Conservation (phyloP, 2,797 vertebrate species). For the Lutjanus campechanus region DNA sequence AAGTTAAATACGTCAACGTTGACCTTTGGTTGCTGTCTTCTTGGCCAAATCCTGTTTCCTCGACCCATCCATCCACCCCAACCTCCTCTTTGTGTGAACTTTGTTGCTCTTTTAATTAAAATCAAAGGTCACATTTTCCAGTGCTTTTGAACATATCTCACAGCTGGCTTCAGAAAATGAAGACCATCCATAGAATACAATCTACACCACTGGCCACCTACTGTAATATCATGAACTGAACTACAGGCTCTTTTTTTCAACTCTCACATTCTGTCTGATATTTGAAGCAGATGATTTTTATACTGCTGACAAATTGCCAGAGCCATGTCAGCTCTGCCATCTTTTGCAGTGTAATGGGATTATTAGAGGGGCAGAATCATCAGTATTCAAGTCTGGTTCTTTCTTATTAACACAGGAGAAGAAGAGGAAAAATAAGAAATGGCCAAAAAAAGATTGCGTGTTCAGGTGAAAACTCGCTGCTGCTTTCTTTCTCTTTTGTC, state of each 20-base stretch:
- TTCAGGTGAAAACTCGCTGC: not conserved
- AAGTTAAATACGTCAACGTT: too few species aligned
- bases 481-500: not conserved
- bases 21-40: too few species aligned
- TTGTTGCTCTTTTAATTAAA: too few species aligned
- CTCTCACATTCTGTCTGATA: slow-evolving; percentile 10
- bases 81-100: too few species aligned
- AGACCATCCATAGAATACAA: not conserved
- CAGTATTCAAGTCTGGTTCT: slow-evolving; percentile 26
- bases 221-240: not conserved
- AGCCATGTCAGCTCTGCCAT: slow-evolving; percentile 8
- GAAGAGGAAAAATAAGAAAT: not conserved
- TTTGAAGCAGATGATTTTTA: slow-evolving; percentile 28
- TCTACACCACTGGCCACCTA: not conserved
- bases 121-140: not conserved
- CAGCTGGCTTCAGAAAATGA: not conserved
- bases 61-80: too few species aligned
- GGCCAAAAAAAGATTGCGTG: not conserved
- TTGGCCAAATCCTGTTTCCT: too few species aligned
- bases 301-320: slow-evolving; percentile 20
- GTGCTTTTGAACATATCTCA: not conserved
- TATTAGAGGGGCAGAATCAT: slow-evolving; percentile 27
- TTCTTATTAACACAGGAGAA: slow-evolving; percentile 33
- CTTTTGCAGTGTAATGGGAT: slow-evolving; percentile 41
- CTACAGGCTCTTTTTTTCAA: not conserved